These are phyloP conservation scores for Aproaerema taeniolella DNA, from an alignment of 2,888 invertebrate species.

Conservation along the genomic window DNA sequence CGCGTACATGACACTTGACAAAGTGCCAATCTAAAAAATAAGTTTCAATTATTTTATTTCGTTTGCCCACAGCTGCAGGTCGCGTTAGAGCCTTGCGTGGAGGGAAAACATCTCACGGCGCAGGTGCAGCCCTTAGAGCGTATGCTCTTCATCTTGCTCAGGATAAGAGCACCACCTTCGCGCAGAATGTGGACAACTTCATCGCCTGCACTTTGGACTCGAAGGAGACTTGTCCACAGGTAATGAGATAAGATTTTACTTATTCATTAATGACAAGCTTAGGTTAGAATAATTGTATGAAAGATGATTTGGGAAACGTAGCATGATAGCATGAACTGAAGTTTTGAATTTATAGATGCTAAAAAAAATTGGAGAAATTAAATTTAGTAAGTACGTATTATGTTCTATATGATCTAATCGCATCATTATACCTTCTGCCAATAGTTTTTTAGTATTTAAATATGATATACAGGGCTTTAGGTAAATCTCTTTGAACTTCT, in stretches of 20 bases:
- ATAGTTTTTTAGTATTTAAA: too few relatives aligned
- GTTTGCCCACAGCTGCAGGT: constrained; percentile 84
- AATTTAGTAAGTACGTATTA: too few relatives aligned
- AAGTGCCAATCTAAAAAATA: too few relatives aligned
- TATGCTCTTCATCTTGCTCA: constrained; percentile 89
- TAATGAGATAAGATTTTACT: constrained; percentile 25
- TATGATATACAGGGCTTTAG: too few relatives aligned
- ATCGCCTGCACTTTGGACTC: constrained; percentile 95
- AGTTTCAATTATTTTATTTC: too few relatives aligned
- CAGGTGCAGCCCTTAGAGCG: constrained; percentile 84
- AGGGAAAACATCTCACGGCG: constrained; percentile 62
- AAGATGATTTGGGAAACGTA: too few relatives aligned
- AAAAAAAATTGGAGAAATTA: neutral
- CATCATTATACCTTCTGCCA: too few relatives aligned
- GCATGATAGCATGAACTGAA: neutral
- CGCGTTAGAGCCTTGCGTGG: constrained; percentile 83
- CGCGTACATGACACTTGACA: too few relatives aligned
- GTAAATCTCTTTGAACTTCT: too few relatives aligned
- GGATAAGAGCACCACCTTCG: constrained; percentile 92
- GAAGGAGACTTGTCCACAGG: constrained; percentile 90
- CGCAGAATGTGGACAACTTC: constrained; percentile 95
- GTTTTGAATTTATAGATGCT: neutral
- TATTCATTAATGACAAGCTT: too few relatives aligned
- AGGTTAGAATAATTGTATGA: too few relatives aligned
- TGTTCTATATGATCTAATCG: too few relatives aligned